A percentile compares a stretch with the other conserved stretches of the same genome.
phyloP scores from a whole-genome alignment of 2,113 vertebrate species.

The Pollimyrus isidori region DNA sequence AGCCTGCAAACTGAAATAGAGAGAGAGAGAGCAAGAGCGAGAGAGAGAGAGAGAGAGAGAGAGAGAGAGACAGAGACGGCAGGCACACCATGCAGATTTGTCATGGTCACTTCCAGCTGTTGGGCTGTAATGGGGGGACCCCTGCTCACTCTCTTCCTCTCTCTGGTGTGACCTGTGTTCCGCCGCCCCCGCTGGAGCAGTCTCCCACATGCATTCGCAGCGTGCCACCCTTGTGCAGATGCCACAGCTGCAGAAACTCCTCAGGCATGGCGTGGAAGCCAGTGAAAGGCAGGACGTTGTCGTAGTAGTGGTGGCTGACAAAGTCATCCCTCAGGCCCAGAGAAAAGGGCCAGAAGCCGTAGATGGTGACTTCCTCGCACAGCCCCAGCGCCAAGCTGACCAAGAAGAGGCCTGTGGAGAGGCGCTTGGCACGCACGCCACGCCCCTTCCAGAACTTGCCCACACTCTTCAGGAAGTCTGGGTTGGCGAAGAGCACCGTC shows the following conservation, averaged over 20 bases:
- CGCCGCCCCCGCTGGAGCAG: constrained; percentile 45
- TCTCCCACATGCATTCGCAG: constrained; percentile 75
- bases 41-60: background rate
- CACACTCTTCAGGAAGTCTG: constrained; percentile 79
- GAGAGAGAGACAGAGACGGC: background rate
- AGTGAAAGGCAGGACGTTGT: constrained; percentile 82
- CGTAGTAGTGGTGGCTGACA: constrained; percentile 95
- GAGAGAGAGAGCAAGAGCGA: background rate
- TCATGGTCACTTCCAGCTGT: background rate
- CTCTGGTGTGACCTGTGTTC: constrained; percentile 2
- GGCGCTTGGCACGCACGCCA: constrained; percentile 79
- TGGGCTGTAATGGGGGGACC: background rate
- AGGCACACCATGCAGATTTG: background rate
- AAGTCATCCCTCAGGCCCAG: constrained; percentile 67
- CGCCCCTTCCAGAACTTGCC: constrained; percentile 87
- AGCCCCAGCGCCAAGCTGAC: constrained; percentile 84
- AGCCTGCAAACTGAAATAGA: background rate
- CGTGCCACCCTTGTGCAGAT: constrained; percentile 81
- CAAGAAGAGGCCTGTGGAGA: constrained; percentile 89
- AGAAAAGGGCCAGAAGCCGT: constrained; percentile 94
- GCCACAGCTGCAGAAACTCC: constrained; percentile 94
- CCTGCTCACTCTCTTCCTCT: background rate
- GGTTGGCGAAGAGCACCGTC: constrained; percentile 88
- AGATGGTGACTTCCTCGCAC: constrained; percentile 86
- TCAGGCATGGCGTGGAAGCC: constrained; percentile 95